Percentiles rank a stretch among this genome's conserved stretches.
Evolutionary conservation across 2,113 vertebrate genomes (phyloP).

Genomic region (Lanius ludovicianus): DNA sequence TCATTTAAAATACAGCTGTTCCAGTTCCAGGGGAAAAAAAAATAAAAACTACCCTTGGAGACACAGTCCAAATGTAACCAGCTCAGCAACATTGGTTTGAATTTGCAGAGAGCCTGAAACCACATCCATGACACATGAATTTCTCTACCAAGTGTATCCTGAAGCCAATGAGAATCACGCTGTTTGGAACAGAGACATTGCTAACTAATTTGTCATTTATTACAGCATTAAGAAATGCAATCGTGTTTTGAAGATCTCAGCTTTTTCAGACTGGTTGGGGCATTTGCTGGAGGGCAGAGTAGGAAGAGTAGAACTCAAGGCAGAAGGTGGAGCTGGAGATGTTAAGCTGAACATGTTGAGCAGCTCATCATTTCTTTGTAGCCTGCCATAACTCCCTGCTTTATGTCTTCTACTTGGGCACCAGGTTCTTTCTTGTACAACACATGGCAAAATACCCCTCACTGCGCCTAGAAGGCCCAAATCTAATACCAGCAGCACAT

Average conservation of each 20-base stretch:
- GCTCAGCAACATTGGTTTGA: neutral
- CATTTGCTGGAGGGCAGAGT: neutral
- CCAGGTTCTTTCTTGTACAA: neutral
- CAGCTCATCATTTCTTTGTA: neutral
- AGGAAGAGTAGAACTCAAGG: neutral
- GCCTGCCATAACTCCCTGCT: neutral
- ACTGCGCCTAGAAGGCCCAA: neutral
- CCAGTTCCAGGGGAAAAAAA: neutral
- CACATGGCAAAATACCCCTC: neutral
- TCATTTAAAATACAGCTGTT: conserved; percentile 51
- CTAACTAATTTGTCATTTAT: neutral
- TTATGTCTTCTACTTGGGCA: neutral
- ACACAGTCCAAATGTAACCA: neutral
- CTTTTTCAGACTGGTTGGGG: neutral
- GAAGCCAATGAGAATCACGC: neutral
- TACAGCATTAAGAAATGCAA: neutral
- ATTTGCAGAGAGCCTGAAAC: conserved; percentile 37
- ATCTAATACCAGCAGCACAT: conserved; percentile 19
- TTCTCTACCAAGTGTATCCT: neutral
- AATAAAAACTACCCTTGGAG: neutral
- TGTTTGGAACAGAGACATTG: neutral
- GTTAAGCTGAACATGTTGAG: neutral
- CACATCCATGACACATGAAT: neutral
- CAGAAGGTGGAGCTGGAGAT: neutral
- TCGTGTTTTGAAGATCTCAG: neutral